phyloP scores from a whole-genome alignment of 1,140 invertebrate species.

The Drosophila pseudoananassae region DNA sequence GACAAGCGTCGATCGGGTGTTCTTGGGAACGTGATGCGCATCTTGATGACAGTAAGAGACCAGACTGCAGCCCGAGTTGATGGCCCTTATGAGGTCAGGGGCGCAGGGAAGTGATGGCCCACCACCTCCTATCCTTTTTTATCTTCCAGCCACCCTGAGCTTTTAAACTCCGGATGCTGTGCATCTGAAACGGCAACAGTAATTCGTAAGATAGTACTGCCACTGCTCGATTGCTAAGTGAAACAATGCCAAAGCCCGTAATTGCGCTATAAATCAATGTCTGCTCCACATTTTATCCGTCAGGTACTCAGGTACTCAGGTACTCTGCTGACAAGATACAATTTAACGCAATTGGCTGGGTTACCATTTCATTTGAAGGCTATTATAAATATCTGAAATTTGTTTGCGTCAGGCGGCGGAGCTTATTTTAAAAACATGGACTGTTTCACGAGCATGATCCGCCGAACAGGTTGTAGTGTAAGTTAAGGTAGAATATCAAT shows the following conservation, averaged over 20 bases:
- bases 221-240: conserved; percentile 9
- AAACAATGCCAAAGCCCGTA: conserved; percentile 53
- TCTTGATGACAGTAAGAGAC: conserved; percentile 48
- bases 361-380: conserved; percentile 44
- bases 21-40: conserved; percentile 50
- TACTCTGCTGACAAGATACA: conserved; percentile 43
- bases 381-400: conserved; percentile 57
- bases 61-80: conserved; percentile 30
- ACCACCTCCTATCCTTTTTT: neutral
- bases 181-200: conserved; percentile 1
- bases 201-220: conserved; percentile 14
- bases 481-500: conserved; percentile 21
- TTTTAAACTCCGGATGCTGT: conserved; percentile 1
- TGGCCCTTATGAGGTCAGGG: conserved; percentile 30
- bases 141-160: conserved; percentile 2
- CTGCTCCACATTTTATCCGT: conserved; percentile 70
- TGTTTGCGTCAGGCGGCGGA: conserved; percentile 35
- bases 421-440: conserved; percentile 17
- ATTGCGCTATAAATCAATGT: conserved; percentile 77
- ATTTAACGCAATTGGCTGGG: conserved; percentile 33
- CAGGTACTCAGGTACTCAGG: conserved; percentile 67
- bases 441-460: neutral
- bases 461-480: conserved; percentile 14
- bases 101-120: conserved; percentile 1
- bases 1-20: conserved; percentile 56